Evolutionary conservation across 2,797 vertebrate species (phyloP).

Genomic region (Octomys mimax): DNA sequence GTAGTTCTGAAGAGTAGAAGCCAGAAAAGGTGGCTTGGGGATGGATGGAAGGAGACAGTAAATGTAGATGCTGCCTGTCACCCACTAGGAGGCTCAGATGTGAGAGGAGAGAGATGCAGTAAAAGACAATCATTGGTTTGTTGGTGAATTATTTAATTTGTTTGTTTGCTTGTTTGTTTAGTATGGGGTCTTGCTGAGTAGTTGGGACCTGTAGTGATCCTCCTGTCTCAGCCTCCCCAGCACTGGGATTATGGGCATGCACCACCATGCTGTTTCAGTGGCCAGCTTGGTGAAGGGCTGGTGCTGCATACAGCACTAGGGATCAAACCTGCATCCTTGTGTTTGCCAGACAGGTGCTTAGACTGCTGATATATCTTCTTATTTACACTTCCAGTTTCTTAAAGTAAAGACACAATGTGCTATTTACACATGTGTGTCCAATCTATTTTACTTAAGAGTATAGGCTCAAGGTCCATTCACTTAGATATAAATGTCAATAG

Average conservation of each 20-base stretch:
- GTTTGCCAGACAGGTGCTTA: too few species aligned
- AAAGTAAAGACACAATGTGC: not conserved
- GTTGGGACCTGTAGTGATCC: too few species aligned
- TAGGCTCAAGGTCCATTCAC: not conserved
- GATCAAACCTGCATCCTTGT: too few species aligned
- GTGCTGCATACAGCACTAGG: too few species aligned
- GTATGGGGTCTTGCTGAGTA: too few species aligned
- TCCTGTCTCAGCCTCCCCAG: too few species aligned
- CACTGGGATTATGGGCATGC: too few species aligned
- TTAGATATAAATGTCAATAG: not conserved
- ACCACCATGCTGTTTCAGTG: too few species aligned
- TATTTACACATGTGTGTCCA: not conserved
- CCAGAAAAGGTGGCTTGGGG: not conserved
- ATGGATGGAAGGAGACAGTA: not conserved
- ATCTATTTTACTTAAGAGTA: not conserved
- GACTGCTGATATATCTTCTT: not conserved
- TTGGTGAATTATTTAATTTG: not conserved
- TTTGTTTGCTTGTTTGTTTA: not conserved
- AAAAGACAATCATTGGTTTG: not conserved
- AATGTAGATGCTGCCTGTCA: not conserved
- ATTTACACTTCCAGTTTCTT: not conserved
- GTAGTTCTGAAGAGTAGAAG: not conserved
- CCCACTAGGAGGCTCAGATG: not conserved
- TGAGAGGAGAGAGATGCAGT: not conserved
- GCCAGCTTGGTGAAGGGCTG: too few species aligned